Percentiles rank a stretch among this genome's conserved stretches.
phyloP scores from a whole-genome alignment of 2,888 invertebrate species.

The Metopia argyrocephala region DNA sequence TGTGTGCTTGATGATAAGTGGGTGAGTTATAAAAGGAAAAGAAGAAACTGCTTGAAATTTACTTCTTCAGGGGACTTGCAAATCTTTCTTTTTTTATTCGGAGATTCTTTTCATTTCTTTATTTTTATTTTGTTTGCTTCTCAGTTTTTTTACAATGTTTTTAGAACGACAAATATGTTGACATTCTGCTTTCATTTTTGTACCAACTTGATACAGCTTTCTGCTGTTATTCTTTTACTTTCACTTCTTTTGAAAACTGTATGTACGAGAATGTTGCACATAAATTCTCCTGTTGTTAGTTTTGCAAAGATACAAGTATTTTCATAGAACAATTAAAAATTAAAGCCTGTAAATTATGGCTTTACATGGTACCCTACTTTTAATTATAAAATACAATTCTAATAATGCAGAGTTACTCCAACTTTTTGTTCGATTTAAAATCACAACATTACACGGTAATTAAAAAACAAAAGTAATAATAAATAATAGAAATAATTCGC shows the following conservation, averaged over 20 bases:
- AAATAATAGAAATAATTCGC: too few relatives aligned
- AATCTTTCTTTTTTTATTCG: too few relatives aligned
- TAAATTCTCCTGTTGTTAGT: constrained; percentile 10
- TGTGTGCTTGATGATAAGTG: too few relatives aligned
- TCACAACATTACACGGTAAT: too few relatives aligned
- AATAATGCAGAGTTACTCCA: constrained; percentile 13
- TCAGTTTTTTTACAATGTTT: background rate
- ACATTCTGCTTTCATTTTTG: constrained; percentile 3
- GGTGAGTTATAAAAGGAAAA: background rate
- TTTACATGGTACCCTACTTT: too few relatives aligned
- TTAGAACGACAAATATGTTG: constrained; percentile 45
- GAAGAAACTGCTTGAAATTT: constrained; percentile 26
- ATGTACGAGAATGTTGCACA: background rate
- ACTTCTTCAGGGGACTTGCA: constrained; percentile 24
- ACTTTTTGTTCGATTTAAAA: too few relatives aligned
- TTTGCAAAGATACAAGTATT: constrained; percentile 6
- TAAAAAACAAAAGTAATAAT: too few relatives aligned
- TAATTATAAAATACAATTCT: background rate
- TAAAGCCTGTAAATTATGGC: too few relatives aligned
- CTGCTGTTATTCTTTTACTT: background rate
- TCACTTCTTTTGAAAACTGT: background rate
- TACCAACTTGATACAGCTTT: background rate
- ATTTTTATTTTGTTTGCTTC: background rate
- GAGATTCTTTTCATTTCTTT: too few relatives aligned
- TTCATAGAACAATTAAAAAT: background rate